phyloP scores from a whole-genome alignment of 1,140 invertebrate species.

The Hyphantria cunea region DNA sequence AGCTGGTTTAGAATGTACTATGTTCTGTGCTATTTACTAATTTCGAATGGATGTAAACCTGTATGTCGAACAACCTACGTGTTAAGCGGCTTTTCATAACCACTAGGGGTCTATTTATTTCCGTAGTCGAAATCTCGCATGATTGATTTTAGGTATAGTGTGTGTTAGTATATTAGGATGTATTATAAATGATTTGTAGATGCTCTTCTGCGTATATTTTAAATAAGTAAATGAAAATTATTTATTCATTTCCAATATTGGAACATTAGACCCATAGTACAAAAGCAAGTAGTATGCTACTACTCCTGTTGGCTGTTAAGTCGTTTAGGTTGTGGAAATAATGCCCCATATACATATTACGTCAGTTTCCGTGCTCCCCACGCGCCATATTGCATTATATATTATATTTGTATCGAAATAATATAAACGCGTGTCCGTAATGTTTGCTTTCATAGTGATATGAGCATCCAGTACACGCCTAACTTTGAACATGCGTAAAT shows the following conservation, averaged over 20 bases:
- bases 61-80: neutral
- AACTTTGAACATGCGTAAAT: neutral
- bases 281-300: too few relatives aligned
- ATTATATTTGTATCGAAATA: constrained; percentile 20
- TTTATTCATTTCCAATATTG: neutral
- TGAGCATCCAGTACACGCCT: neutral
- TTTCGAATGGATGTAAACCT: constrained; percentile 2
- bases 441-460: neutral
- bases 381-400: constrained; percentile 23
- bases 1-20: constrained; percentile 12
- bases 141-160: constrained; percentile 2
- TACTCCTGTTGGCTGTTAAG: neutral
- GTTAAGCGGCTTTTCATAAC: constrained; percentile 12
- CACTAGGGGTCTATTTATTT: neutral
- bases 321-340: constrained; percentile 7
- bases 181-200: neutral
- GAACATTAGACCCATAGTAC: too few relatives aligned
- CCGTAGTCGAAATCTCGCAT: constrained; percentile 2
- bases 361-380: constrained; percentile 14
- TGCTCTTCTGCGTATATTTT: too few relatives aligned
- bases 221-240: too few relatives aligned
- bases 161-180: neutral
- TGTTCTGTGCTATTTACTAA: constrained; percentile 11
- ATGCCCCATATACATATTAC: constrained; percentile 28
- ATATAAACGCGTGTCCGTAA: constrained; percentile 3